Evolutionary conservation across 2,113 vertebrate species (phyloP), one percentile per base, ranked within the genome.

Genomic region (Andinoacara biseriatus): DNA sequence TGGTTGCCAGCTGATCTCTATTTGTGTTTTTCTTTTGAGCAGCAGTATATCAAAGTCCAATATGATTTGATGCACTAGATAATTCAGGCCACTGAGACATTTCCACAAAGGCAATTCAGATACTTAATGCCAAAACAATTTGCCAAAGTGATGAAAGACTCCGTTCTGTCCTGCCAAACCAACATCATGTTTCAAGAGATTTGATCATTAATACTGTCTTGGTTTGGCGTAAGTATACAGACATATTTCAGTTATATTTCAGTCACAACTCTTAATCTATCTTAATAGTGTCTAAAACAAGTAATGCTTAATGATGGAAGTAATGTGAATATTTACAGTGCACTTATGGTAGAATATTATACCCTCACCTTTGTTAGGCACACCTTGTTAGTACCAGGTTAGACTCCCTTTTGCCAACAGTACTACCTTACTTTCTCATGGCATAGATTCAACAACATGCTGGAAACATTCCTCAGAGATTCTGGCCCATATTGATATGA

Each of bases 41-140:
- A 75, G 69, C 26, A 46, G 7, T 67, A 52, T 14, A 33, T 63
- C 15, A 61, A 75, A 74, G 59, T 57, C 10, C n/a, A 26, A 76
- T 81, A 62, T 88, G 84, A 58, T 80, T 58, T 59, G 40, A 67
- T n/a, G 24, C 1, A 40, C 46, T 10, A 78, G 46, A 74, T 49
- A 40, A 33, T n/a, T 46, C 63, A 6, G 18, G 58, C 56, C 76
- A 43, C 26, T 58, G 49, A 35, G 78, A 56, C 18, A 76, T 85
- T 58, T 74, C 38, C 74, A 74, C 57, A 52, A 49, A 13, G 40
- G 10, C 46, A 78, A 52, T n/a, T 26, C 52, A 74, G 52, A 74
- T 40, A 78, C 57, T 84, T 54, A 46, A 33, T 40, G 62, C 4
- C 10, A 20, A 57, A 84, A 33, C 54, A 76, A 26, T 86, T 83